Base-by-base conservation (phyloP, 2,113 vertebrate species). In the Tetraodon nigroviridis region DNA sequence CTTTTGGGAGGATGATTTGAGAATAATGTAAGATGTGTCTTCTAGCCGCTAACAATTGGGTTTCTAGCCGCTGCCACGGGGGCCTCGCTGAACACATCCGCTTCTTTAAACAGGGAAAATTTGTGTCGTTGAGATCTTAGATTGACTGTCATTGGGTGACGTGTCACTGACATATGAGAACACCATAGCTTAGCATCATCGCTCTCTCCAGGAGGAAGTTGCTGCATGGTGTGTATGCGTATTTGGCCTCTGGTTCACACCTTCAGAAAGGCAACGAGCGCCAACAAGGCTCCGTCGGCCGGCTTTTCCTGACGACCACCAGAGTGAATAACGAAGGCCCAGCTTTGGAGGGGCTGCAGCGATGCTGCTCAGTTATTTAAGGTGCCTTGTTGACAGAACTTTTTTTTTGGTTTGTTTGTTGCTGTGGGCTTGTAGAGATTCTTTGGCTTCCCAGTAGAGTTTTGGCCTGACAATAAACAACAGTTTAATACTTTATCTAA, bases 401-500 rank as follows among this genome's bases (percentile, higher is more conserved):
- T 84, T 86, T 91, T 89, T 86, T 83, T 88, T 27, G 24, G 24
- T 46, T 46, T 46, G 6, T 46, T 46, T 46, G 15, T 51, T 87
- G 88, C 86, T 88, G 77, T 79, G 81, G 78, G 84, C 85, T 89
- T 90, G 75, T 80, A 89, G 90, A 91, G 92, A 93, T 90, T 90
- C 90, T 92, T 92, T 82, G 84, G 84, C 91, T 92, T 93, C 92
- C 91, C 92, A 92, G 90, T 90, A 91, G 92, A 94, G 89, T 93
- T 93, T 94, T 96, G 93, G 92, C 92, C 91, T 93, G 93, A 97
- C 93, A 95, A 94, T 95, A 98, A 96, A 98, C 94, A 96, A 93
- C 92, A 93, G 93, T 96, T 96, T 95, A 96, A 94, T 95, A 93
- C 92, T 93, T 97, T 93, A 95, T 97, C 92, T 95, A 94, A 99